phyloP scores from a whole-genome alignment of 2,113 vertebrate species.

The Anoplopoma fimbria region DNA sequence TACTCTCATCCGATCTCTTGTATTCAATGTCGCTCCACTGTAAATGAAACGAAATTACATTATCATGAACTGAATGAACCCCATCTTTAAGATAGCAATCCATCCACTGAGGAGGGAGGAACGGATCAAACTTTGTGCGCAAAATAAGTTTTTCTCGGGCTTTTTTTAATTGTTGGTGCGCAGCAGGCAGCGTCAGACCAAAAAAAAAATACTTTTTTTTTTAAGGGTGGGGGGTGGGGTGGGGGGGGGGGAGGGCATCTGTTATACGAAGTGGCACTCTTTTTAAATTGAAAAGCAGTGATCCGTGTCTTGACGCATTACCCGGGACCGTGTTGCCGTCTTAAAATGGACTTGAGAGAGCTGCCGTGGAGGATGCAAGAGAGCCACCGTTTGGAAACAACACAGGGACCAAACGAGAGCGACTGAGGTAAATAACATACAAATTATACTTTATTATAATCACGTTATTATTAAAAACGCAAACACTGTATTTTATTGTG shows the following conservation, averaged over 20 bases:
- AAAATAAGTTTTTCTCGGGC: slow-evolving; percentile 38
- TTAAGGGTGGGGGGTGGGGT: too few relatives aligned
- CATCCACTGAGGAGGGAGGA: not conserved
- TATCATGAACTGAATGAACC: not conserved
- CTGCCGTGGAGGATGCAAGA: slow-evolving; percentile 67
- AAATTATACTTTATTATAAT: not conserved
- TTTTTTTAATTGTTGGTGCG: not conserved
- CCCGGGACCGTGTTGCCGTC: slow-evolving; percentile 46
- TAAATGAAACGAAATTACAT: slow-evolving; percentile 5
- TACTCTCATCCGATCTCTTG: not conserved
- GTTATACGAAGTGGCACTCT: slow-evolving; percentile 6
- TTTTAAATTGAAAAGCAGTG: slow-evolving; percentile 49
- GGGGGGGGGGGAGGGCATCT: not conserved
- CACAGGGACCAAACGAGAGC: slow-evolving; percentile 27
- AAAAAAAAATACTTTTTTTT: not conserved
- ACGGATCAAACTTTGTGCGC: not conserved
- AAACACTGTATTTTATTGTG: not conserved
- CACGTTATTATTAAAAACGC: not conserved
- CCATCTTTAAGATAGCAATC: not conserved
- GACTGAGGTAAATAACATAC: slow-evolving; percentile 62
- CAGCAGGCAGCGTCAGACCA: not conserved
- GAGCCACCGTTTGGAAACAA: slow-evolving; percentile 55
- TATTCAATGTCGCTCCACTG: not conserved
- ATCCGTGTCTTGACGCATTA: slow-evolving; percentile 65
- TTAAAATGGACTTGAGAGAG: slow-evolving; percentile 76